Percentiles rank a stretch among this genome's conserved stretches.
Conservation (phyloP, 2,888 invertebrate species). For the Axea sp. region DNA sequence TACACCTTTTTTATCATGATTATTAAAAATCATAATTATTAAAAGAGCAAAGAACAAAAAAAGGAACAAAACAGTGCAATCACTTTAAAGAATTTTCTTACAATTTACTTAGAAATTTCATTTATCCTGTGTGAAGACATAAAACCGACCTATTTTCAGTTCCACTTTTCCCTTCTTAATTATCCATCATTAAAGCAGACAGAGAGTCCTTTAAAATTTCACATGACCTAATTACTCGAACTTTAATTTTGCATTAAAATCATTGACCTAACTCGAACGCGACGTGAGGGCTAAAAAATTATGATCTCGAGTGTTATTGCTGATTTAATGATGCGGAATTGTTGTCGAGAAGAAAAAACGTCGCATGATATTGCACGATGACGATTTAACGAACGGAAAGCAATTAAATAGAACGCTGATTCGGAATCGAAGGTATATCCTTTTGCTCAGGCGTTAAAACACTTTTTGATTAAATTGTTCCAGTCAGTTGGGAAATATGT, state of each 20-base stretch:
- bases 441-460: no score
- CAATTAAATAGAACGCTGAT: slow-evolving; percentile 45
- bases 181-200: slow-evolving; percentile 1
- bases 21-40: no score
- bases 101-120: no score
- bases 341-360: slow-evolving; percentile 16
- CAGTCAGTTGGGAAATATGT: slow-evolving; percentile 53
- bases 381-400: slow-evolving; percentile 30
- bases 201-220: neutral
- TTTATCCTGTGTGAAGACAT: no score
- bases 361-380: no score
- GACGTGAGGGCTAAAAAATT: slow-evolving; percentile 7
- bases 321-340: slow-evolving; percentile 28
- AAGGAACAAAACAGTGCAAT: no score
- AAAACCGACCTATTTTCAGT: no score
- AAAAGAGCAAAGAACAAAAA: no score
- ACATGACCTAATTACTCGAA: slow-evolving; percentile 16
- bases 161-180: no score
- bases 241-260: slow-evolving; percentile 19
- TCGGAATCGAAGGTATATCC: no score
- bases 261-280: neutral
- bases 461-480: slow-evolving; percentile 14
- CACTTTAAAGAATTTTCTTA: no score
- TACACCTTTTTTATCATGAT: no score
- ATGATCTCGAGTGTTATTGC: slow-evolving; percentile 12